Percentiles rank a stretch among this genome's conserved stretches.
Conservation (phyloP, 2,113 vertebrate genomes). For the Stigmatopora nigra region DNA sequence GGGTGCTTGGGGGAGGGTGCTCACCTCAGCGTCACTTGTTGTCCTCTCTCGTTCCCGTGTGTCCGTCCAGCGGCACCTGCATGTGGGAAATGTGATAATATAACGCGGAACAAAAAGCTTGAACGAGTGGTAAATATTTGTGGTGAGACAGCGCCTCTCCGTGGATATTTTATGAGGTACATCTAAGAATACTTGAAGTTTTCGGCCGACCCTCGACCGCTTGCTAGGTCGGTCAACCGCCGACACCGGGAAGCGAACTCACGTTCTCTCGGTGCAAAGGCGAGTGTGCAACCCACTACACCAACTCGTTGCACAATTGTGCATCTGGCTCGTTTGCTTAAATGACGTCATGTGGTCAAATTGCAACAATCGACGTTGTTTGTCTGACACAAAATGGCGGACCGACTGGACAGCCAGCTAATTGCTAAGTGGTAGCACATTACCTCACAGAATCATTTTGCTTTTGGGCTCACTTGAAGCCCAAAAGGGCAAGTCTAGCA, state of each 20-base stretch:
- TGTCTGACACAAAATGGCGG: background rate
- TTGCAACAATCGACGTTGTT: background rate
- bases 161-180: too few relatives aligned
- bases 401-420: background rate
- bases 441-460: background rate
- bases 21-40: slow-evolving; percentile 8
- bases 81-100: background rate
- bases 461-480: background rate
- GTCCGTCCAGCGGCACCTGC: slow-evolving; percentile 8
- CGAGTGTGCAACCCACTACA: too few relatives aligned
- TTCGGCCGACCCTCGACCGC: too few relatives aligned
- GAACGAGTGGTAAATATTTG: too few relatives aligned
- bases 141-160: too few relatives aligned
- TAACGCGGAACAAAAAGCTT: too few relatives aligned
- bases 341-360: background rate
- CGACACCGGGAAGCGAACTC: too few relatives aligned
- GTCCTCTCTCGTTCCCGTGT: background rate
- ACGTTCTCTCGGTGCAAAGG: too few relatives aligned
- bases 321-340: background rate
- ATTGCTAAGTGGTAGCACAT: background rate
- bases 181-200: too few relatives aligned
- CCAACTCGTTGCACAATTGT: too few relatives aligned
- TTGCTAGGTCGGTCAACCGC: too few relatives aligned
- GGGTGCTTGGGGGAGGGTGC: too few relatives aligned
- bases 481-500: background rate